Evolutionary conservation across 1,140 invertebrate genomes (phyloP), one percentile per base, ranked within the genome.

Genomic region (Scaptomyza hsui): DNA sequence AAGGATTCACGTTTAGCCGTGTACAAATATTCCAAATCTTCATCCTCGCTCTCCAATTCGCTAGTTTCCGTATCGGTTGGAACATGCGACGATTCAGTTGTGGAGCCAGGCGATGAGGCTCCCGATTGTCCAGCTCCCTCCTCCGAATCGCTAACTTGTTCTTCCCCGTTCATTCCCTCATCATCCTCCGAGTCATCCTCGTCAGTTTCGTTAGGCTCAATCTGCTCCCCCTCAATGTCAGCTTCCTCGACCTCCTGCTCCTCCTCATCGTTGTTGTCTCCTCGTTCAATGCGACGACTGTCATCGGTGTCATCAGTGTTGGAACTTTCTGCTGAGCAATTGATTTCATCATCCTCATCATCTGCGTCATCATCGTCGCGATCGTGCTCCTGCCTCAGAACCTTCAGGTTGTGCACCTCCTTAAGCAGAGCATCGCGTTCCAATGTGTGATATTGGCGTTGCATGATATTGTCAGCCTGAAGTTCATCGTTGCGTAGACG

Each of bases 371-470:
- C 5, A 4, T 52, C 32, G 10, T 37, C 49, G 2, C 2, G 12
- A 12, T 16, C 19, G 12, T 24, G 47, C 4, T 67, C 37, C 3
- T 19, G 48, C 2, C 60, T 44, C n/a, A 72, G 16, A 1, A 29
- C 42, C n/a, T 81, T 77, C 7, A 72, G 29, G 21, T 79, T 71
- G 19, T 82, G 67, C 5, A 90, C 37, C 44, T 90, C 68, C 24
- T 71, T 69, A 7, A 90, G 63, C 18, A 90, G 29, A 0, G 72
- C 65, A 26, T 90, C 82, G 4, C 89, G 73, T 48, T 90, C 89
- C 77, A 90, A 73, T 1, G 72, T 26, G 18, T 90, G 89, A 51
- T 82, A 90, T 32, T 90, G 83, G 0, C 89, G 64, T 15, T 90
- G 89, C 4, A 86, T 55, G 26, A 80, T 64, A 13, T 77, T 75